Evolutionary conservation across 2,113 vertebrate species (phyloP), one percentile per base, ranked within the genome.

Genomic region (Calyptommatus sinebrachiatus): DNA sequence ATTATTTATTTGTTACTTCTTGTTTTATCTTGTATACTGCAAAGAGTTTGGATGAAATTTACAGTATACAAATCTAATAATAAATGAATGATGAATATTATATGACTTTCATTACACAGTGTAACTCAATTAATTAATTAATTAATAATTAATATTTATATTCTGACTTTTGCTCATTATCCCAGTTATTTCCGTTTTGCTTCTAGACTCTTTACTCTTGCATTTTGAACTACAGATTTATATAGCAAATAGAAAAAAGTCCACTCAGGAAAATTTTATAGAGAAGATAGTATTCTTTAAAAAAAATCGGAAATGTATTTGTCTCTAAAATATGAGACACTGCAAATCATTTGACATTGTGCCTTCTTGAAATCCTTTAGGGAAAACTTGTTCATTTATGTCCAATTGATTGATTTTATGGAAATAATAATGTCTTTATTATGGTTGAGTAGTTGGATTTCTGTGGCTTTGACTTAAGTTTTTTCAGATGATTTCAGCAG

Each of bases 341-440:
- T 75, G 71, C 73, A 82, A 80, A 77, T 80, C 28, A 71, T 46
- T 86, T 0, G 0, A 71, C 69, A 71, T 57, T 72, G 76, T 66
- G 83, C 63, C 86, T 79, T 70, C 16, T 71, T 57, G 70, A 87
- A 73, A 62, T 80, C 73, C 71, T 68, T 9, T 63, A 66, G 66
- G 7, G n/a, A 1, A 10, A 84, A 83, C 80, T 69, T 81, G 66
- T 45, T 79, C 41, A 89, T 90, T 91, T 84, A 87, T 84, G 83
- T 9, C 28, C 26, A 66, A 85, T 80, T 88, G 84, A 88, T 63
- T 76, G 90, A 85, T 81, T 89, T 41, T 62, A 83, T 66, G 72
- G 76, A 86, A 88, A 90, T 77, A 41, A 45, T 73, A 45, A 87
- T 66, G 86, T 81, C 88, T 88, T 91, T 90, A 90, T 90, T 85